Base-by-base conservation (phyloP, 2,113 vertebrate species). In the Prolemur simus region DNA sequence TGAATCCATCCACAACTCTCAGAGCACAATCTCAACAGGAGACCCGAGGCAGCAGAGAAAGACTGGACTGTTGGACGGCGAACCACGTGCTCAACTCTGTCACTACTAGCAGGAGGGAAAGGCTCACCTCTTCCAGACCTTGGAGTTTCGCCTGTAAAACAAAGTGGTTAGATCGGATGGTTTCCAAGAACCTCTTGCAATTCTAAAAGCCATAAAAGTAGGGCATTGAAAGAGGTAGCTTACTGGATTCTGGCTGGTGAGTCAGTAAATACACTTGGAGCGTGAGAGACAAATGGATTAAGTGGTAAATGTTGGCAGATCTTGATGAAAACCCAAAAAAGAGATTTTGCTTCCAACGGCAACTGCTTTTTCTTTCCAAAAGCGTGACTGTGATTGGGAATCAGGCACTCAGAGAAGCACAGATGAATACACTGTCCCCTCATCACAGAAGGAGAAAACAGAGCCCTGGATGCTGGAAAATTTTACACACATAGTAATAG, bases 381-480 rank as follows among this genome's bases (percentile, higher is more conserved):
- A 87, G 17, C 3, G 3, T 84, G 49, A 54, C 68, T 77, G 2
- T 91, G 68, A 23, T 34, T 89, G 68, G 64, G 37, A 95, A 52
- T 58, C 21, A 73, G 54, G 84, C 49, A 64, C 77, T 89, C 58
- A 81, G 84, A 87, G 21, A 94, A 76, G n/a, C 32, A 9, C 69
- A 86, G n/a, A 91, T 25, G 68, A 95, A 73, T 42, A 23, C 37
- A 91, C 23, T 58, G 32, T 37, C 89, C 63, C 60, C 78, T 94
- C 23, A 63, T 77, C 76, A 89, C 15, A 80, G 58, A 89, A 71
- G 39, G 68, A 84, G 45, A 91, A 95, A 94, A 91, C n/a, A 94
- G 25, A 98, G 73, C 49, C 68, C 56, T 68, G 69, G 74, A 74
- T 91, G 23, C 84, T 94, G 87, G 74, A 84, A 98, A 58, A 66